Evolutionary conservation across 2,113 vertebrate genomes (phyloP).

Genomic region (Triplophysa rosa): DNA sequence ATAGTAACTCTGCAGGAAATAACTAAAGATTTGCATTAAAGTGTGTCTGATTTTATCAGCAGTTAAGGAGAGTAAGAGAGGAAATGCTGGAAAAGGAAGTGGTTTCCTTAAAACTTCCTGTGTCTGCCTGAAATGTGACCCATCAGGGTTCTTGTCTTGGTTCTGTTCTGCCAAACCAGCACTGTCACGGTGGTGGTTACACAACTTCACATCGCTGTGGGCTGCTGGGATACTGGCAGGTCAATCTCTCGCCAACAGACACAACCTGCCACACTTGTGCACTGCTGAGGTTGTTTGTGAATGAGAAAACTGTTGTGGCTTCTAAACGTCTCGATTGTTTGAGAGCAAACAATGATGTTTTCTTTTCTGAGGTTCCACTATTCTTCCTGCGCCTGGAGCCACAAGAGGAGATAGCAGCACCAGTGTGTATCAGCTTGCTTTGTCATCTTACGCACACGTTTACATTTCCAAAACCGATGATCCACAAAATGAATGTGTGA

Average conservation of each 20-base stretch:
- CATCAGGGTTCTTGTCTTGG: not conserved
- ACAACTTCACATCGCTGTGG: slow-evolving; percentile 12
- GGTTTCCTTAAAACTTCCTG: not conserved
- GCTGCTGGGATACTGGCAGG: slow-evolving; percentile 12
- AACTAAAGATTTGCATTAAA: not conserved
- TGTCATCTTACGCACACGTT: not conserved
- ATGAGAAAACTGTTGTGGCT: slow-evolving; percentile 9
- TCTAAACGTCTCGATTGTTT: slow-evolving; percentile 19
- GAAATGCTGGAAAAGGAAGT: slow-evolving; percentile 20
- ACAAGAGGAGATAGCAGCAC: slow-evolving; percentile 14
- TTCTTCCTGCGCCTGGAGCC: slow-evolving; percentile 9
- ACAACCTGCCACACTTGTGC: not conserved
- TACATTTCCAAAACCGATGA: not conserved
- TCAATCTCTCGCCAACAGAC: not conserved
- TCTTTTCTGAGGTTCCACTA: slow-evolving; percentile 14
- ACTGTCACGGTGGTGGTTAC: not conserved
- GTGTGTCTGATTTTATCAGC: not conserved
- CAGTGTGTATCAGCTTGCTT: slow-evolving; percentile 32
- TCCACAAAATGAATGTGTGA: not conserved
- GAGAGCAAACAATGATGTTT: slow-evolving; percentile 21
- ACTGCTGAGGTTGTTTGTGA: slow-evolving; percentile 1
- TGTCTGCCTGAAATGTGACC: not conserved
- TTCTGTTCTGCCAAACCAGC: not conserved
- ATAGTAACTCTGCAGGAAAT: no score
- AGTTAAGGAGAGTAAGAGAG: not conserved